phyloP scores from a whole-genome alignment of 1,140 invertebrate species.

The Helicoverpa armigera region DNA sequence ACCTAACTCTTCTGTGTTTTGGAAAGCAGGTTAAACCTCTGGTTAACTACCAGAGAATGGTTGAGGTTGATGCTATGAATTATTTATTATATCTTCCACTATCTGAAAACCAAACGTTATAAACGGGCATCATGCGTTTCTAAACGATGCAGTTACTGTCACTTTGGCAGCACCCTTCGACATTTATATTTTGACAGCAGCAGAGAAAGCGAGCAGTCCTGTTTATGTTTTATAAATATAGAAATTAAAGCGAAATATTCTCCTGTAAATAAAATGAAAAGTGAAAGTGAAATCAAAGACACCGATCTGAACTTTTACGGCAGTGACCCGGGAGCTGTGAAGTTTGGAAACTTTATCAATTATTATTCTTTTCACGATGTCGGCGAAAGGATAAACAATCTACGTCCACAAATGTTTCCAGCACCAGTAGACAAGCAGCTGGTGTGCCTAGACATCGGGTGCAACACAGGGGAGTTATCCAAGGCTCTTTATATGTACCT shows the following conservation, averaged over 20 bases:
- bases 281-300: conserved; percentile 29
- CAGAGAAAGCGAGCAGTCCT: background rate
- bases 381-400: conserved; percentile 88
- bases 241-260: too few relatives aligned
- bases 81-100: too few relatives aligned
- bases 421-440: conserved; percentile 64
- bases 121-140: too few relatives aligned
- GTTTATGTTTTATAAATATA: too few relatives aligned
- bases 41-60: too few relatives aligned
- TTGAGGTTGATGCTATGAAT: too few relatives aligned
- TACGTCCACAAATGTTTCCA: conserved; percentile 89
- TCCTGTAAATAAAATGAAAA: conserved; percentile 51
- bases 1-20: too few relatives aligned
- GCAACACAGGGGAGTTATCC: conserved; percentile 92
- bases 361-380: conserved; percentile 94
- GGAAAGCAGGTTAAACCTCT: too few relatives aligned
- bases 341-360: conserved; percentile 94
- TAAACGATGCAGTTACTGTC: too few relatives aligned
- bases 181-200: too few relatives aligned
- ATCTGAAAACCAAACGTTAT: too few relatives aligned
- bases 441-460: conserved; percentile 92
- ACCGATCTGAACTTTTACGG: conserved; percentile 74
- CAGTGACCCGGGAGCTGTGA: conserved; percentile 91
- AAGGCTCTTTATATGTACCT: conserved; percentile 87
- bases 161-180: too few relatives aligned